Base-by-base conservation (phyloP, 2,113 vertebrate species). In the Poecile atricapillus region DNA sequence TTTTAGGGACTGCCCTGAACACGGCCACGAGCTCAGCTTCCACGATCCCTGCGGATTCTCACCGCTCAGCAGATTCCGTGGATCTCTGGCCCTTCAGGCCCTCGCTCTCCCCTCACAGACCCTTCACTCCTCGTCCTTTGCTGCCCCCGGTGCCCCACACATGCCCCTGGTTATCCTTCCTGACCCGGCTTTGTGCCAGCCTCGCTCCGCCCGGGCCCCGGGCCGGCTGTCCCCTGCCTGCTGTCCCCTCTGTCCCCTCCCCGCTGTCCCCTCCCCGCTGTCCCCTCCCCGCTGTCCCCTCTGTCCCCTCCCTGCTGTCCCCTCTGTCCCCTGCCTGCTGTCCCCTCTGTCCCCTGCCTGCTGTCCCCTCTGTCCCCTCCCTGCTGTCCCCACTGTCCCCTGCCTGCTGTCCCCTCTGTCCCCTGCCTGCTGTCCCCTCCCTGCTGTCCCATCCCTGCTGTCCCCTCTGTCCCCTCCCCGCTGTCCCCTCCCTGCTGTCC, bases 201-300 rank as follows among this genome's bases (percentile, higher is more conserved):
- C 9, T 0, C 1, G 28, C 13, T 28, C 62, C 79, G 58, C 37
- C 69, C 19, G 28, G 41, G 35, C 39, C 64, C 50, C 0, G 5
- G 44, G 69, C 31, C 1, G 0, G 37, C 37, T 2, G 2, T n/a
- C 63, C 2, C 0, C 44, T 39, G 9, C 37, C 37, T 4, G 37
- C 37, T 39, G 37, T 39, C 37, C 37, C 37, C 37, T 39, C 37
- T 37, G 37, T 37, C 37, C 37, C 10, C 37, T n/a, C n/a, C n/a
- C n/a, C n/a, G n/a, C n/a, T n/a, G n/a, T n/a, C n/a, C n/a, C n/a
- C n/a, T n/a, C n/a, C n/a, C n/a, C n/a, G 37, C 37, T 39, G 37
- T 39, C 37, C 37, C 37, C 37, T 39, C 39, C 41, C 18, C 14
- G 21, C n/a, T n/a, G n/a, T n/a, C n/a, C n/a, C n/a, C n/a, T n/a